Percentiles rank a stretch among this genome's conserved stretches.
These are phyloP conservation scores for Eulemur albifrons DNA, from an alignment of 2,797 vertebrate species.

Conservation along the genomic window DNA sequence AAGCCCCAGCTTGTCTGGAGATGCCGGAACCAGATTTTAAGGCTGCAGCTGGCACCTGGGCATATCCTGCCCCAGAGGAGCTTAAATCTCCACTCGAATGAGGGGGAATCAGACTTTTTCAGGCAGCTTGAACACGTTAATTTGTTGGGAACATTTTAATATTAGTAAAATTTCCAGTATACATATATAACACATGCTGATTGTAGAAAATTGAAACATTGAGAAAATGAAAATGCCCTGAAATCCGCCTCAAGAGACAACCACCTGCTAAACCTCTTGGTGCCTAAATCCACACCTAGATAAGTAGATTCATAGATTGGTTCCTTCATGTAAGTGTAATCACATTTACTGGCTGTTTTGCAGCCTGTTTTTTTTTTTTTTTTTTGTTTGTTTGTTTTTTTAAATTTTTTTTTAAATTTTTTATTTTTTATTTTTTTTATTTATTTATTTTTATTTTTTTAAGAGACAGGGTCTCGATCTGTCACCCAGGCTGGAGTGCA, in stretches of 20 bases:
- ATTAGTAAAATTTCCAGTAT: not conserved
- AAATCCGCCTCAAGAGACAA: not conserved
- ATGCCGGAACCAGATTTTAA: not conserved
- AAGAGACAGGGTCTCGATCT: not conserved
- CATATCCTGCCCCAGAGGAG: not conserved
- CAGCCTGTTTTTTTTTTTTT: not conserved
- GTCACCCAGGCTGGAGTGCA: not conserved
- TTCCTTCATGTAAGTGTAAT: not conserved
- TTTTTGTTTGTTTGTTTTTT: not conserved
- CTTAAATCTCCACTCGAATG: not conserved
- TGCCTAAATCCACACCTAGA: not conserved
- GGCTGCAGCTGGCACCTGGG: not conserved
- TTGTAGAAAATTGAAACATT: not conserved
- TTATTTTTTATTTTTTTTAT: not conserved
- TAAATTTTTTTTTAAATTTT: too few species aligned
- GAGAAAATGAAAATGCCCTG: not conserved
- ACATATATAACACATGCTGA: not conserved
- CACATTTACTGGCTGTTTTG: not conserved
- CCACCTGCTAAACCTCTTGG: not conserved
- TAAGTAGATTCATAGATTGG: not conserved
- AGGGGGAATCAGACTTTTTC: not conserved
- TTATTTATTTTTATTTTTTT: not conserved
- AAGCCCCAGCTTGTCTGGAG: not conserved
- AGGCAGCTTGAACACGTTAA: not conserved
- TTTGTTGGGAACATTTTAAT: not conserved